Evolutionary conservation across 2,113 vertebrate genomes (phyloP).

Genomic region (Casuarius casuarius): DNA sequence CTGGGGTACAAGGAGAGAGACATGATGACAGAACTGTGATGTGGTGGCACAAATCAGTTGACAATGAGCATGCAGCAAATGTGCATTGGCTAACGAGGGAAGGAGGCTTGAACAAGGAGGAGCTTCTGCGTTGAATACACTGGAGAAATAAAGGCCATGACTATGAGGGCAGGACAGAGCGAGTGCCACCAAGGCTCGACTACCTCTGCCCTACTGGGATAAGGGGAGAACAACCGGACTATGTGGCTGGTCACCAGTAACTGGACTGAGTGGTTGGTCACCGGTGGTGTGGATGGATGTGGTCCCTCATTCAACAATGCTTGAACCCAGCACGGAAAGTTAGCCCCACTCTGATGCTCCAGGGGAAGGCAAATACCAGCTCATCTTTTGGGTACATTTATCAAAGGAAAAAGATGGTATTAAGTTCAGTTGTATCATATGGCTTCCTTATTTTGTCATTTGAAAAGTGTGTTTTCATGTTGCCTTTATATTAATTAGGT

Average conservation of each 20-base stretch:
- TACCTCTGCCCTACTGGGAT: not conserved
- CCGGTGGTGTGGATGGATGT: not conserved
- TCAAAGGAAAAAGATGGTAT: not conserved
- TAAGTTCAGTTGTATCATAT: not conserved
- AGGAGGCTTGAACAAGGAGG: not conserved
- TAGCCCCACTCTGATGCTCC: accelerated
- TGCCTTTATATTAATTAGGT: not conserved
- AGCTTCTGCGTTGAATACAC: accelerated
- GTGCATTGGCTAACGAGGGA: accelerated
- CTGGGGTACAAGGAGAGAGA: not conserved
- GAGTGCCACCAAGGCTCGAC: accelerated
- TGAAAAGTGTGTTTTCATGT: not conserved
- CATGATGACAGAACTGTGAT: not conserved
- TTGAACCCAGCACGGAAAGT: not conserved
- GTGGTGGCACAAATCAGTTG: not conserved
- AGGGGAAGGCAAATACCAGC: not conserved
- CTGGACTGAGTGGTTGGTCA: not conserved
- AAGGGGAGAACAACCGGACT: not conserved
- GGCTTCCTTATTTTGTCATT: not conserved
- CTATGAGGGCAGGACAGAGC: not conserved
- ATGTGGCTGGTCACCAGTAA: no score
- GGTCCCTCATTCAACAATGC: accelerated
- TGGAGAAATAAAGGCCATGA: not conserved
- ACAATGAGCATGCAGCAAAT: accelerated
- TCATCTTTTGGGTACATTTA: not conserved